phyloP scores from a whole-genome alignment of 2,888 invertebrate species.

The Lepidocyrtinus sp. region DNA sequence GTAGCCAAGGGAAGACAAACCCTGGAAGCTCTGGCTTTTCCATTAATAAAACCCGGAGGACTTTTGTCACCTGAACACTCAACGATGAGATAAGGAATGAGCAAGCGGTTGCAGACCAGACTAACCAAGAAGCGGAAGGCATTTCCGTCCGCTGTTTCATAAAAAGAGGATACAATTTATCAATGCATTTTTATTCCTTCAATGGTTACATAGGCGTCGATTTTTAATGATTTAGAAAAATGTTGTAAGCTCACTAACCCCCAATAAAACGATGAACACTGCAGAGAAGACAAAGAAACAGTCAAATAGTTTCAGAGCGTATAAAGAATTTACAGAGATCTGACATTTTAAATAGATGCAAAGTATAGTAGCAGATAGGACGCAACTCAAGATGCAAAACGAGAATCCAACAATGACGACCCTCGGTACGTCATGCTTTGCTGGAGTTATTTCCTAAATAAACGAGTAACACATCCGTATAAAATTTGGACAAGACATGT shows the following conservation, averaged over 20 bases:
- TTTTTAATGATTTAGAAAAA: neutral
- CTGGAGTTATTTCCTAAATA: constrained; percentile 39
- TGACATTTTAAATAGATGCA: constrained; percentile 36
- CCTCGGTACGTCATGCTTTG: constrained; percentile 30
- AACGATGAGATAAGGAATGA: constrained; percentile 61
- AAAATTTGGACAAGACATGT: too few relatives aligned
- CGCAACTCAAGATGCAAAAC: constrained; percentile 50
- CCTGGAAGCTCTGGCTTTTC: constrained; percentile 47
- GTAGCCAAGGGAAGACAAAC: constrained; percentile 64
- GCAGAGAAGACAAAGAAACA: constrained; percentile 41
- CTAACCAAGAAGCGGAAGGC: constrained; percentile 36
- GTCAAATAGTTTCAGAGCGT: constrained; percentile 42
- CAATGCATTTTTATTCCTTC: too few relatives aligned
- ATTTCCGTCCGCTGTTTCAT: constrained; percentile 44
- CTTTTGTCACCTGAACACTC: constrained; percentile 63
- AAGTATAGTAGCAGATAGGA: constrained; percentile 22
- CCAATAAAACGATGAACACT: constrained; percentile 39
- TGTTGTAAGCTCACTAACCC: constrained; percentile 23
- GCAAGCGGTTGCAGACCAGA: constrained; percentile 49
- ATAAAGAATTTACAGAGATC: constrained; percentile 33
- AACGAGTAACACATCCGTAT: constrained; percentile 15
- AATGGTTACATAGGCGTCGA: too few relatives aligned
- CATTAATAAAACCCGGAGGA: constrained; percentile 58
- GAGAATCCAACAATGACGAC: constrained; percentile 45
- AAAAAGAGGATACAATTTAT: neutral